Base-by-base conservation (phyloP, 1,140 invertebrate species). In the Trachymyrmex septentrionalis region DNA sequence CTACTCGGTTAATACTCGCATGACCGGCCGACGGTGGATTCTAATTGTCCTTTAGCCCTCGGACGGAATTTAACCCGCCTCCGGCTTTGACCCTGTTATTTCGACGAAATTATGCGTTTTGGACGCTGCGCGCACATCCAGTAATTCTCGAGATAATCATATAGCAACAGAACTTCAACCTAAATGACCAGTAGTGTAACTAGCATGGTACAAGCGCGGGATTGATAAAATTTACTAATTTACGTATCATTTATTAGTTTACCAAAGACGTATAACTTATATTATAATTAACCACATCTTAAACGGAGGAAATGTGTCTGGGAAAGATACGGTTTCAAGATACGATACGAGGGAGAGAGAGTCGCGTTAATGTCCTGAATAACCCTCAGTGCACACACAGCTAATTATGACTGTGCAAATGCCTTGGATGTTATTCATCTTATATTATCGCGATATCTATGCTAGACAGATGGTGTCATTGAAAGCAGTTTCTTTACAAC, bases 71-170 rank as follows among this genome's bases (percentile, higher is more conserved):
- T 61, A 84, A 73, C 69, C 55, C 67, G 34, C 67, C 67, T 73
- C 80, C 55, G 55, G 44, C 69, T 84, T 84, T 84, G 67, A 84
- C 80, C 67, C 69, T 84, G 80, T 84, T 61, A 84, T 84, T 84
- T 84, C 55, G 80, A 84, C 69, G 14, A 84, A 84, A 84, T 73
- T 72, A 84, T 73, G 80, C 67, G 55, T 73, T 84, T 84, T 73
- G 67, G 64, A 34, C 77, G 63, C 30, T 71, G 80, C 38, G 38
- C 63, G 63, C 48, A 71, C 48, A 24, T 71, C 55, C 69, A 21
- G 24, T 63, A 84, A 84, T 84, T 84, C 48, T 21, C 55, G 69
- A n/a, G 80, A 63, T 73, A 57, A 61, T 84, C 67, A 73, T 73
- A 84, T 48, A 73, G 69, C 55, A 50, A 55, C 30, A 69, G n/a